Evolutionary conservation across 2,888 invertebrate species (phyloP).

Genomic region (Morinoia aosen): DNA sequence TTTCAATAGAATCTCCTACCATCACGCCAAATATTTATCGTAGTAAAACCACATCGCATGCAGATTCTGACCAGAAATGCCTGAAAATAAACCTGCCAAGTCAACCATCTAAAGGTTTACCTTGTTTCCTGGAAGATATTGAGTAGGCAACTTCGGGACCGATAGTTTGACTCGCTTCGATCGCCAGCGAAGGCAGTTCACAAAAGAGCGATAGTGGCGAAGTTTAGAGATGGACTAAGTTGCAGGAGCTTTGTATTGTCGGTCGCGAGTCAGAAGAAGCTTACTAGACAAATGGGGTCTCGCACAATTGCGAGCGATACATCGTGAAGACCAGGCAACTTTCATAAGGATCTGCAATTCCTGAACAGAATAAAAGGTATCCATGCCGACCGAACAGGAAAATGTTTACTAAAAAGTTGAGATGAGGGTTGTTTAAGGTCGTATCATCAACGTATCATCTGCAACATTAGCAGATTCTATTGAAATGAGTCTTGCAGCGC

Average conservation of each 20-base stretch:
- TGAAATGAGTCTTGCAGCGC: too few relatives aligned
- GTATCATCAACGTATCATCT: not conserved
- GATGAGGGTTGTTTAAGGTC: not conserved
- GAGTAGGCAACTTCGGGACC: not conserved
- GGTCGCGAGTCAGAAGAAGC: not conserved
- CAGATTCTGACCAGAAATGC: not conserved
- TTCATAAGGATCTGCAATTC: not conserved
- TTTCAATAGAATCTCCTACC: not conserved
- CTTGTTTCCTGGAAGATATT: not conserved
- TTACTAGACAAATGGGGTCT: not conserved
- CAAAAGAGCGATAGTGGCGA: not conserved
- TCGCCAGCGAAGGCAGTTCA: not conserved
- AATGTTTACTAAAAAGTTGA: not conserved
- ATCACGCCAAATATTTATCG: not conserved
- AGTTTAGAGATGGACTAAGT: conserved; percentile 12
- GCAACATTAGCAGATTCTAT: too few relatives aligned
- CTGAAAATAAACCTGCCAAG: not conserved
- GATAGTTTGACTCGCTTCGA: not conserved
- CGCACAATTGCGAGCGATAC: not conserved
- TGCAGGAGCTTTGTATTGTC: conserved; percentile 4
- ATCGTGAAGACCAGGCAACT: conserved; percentile 3
- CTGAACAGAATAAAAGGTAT: not conserved
- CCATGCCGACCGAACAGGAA: not conserved
- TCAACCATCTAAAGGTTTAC: not conserved
- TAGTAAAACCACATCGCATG: not conserved